phyloP scores from a whole-genome alignment of 2,888 invertebrate genomes.

The Mimachlamys varia region DNA sequence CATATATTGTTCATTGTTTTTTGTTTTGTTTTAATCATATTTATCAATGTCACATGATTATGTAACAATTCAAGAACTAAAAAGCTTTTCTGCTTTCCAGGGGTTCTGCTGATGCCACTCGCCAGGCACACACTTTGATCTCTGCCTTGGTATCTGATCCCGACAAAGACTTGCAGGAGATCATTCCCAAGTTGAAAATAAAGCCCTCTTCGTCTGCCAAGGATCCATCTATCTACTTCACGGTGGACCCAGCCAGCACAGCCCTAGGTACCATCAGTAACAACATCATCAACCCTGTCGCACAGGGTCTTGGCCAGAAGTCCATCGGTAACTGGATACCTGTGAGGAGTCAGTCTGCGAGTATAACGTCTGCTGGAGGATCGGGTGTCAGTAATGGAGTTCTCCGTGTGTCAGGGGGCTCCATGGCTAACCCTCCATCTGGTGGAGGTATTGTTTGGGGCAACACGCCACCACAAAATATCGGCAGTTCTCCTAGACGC shows the following conservation, averaged over 20 bases:
- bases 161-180: constrained; percentile 84
- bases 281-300: constrained; percentile 45
- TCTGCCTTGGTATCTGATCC: constrained; percentile 96
- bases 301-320: constrained; percentile 45
- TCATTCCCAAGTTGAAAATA: constrained; percentile 65
- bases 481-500: constrained; percentile 59
- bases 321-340: constrained; percentile 26
- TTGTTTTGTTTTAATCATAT: too few species aligned
- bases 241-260: constrained; percentile 54
- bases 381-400: constrained; percentile 42
- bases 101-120: constrained; percentile 95
- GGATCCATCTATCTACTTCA: constrained; percentile 58
- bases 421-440: constrained; percentile 31
- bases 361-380: neutral
- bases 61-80: too few species aligned
- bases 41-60: too few species aligned
- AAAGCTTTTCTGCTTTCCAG: constrained; percentile 81
- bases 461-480: constrained; percentile 48
- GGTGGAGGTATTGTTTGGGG: constrained; percentile 42
- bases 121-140: constrained; percentile 95
- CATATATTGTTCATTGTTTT: too few species aligned
- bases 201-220: constrained; percentile 50
- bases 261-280: constrained; percentile 42
- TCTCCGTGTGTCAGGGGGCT: constrained; percentile 41
- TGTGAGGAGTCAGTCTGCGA: constrained; percentile 8